Conservation (phyloP, 2,888 invertebrate genomes). For the Cheilosia scutellata region DNA sequence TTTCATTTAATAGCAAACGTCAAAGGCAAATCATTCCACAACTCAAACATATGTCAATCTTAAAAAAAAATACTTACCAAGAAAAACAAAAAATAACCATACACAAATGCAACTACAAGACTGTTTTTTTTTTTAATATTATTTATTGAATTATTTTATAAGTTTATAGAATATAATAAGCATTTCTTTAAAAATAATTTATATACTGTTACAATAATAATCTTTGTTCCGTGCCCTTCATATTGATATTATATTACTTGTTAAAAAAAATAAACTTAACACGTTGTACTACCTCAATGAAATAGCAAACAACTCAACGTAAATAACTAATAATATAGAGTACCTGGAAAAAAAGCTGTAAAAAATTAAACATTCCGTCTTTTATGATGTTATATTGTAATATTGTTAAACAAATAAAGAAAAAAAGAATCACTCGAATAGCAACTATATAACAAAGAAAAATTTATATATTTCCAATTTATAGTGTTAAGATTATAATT, state of each 20-base stretch:
- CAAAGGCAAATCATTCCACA: constrained; percentile 36
- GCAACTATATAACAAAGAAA: neutral
- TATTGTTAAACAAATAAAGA: constrained; percentile 8
- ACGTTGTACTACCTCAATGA: constrained; percentile 63
- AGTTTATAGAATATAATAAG: constrained; percentile 47
- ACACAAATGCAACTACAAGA: constrained; percentile 84
- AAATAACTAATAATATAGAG: constrained; percentile 40
- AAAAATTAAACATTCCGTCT: constrained; percentile 61
- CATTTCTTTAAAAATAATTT: constrained; percentile 57
- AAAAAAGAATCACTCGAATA: constrained; percentile 32
- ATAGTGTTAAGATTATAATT: neutral
- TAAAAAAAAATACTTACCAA: constrained; percentile 24
- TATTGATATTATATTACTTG: constrained; percentile 44
- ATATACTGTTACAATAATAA: constrained; percentile 49
- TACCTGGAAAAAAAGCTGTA: constrained; percentile 56
- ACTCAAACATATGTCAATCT: constrained; percentile 16
- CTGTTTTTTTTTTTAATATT: constrained; percentile 79
- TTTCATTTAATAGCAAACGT: neutral
- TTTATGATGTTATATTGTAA: constrained; percentile 12
- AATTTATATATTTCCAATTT: constrained; percentile 19
- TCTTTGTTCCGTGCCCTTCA: constrained; percentile 43
- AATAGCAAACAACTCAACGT: constrained; percentile 45
- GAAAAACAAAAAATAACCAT: constrained; percentile 77
- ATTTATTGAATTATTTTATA: constrained; percentile 71
- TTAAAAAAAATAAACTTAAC: constrained; percentile 37